A percentile compares a stretch with the other conserved stretches of the same genome.
phyloP scores from a whole-genome alignment of 2,888 invertebrate genomes.

The Cerceris ruficornis region DNA sequence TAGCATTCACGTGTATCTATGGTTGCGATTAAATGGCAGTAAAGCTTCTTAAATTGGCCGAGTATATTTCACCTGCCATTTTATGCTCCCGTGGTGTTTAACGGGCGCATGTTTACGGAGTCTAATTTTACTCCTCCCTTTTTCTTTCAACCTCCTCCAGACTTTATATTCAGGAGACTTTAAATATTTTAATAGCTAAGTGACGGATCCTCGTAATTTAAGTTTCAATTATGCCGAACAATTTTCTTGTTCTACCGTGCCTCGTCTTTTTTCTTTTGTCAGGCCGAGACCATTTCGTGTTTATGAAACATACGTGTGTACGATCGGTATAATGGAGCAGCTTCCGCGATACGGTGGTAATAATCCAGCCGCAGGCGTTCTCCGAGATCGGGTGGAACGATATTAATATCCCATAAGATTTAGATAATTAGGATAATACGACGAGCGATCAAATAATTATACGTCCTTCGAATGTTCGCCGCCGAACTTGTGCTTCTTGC shows the following conservation, averaged over 20 bases:
- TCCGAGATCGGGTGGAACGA: constrained; percentile 37
- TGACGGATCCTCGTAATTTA: no score
- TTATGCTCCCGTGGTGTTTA: neutral
- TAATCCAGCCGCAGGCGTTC: constrained; percentile 27
- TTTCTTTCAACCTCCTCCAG: no score
- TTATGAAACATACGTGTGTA: constrained; percentile 47
- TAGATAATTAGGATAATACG: constrained; percentile 50
- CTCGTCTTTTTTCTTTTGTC: constrained; percentile 13
- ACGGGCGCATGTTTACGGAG: neutral
- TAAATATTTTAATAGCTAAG: neutral
- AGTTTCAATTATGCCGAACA: no score
- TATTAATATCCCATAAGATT: constrained; percentile 44
- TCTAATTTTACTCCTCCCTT: no score
- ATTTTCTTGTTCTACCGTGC: neutral
- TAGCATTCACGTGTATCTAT: no score
- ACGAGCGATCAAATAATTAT: constrained; percentile 37
- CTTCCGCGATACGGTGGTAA: constrained; percentile 47
- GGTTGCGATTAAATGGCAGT: constrained; percentile 17
- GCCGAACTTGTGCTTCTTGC: constrained; percentile 5
- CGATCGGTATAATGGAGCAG: constrained; percentile 50
- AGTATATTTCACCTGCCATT: constrained; percentile 1
- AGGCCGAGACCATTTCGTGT: constrained; percentile 30
- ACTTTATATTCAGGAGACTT: no score
- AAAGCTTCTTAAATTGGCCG: constrained; percentile 38
- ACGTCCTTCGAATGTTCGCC: constrained; percentile 4